Evolutionary conservation across 1,140 invertebrate genomes (phyloP), one percentile per base, ranked within the genome.

Genomic region (Proctacanthus coquilletti): DNA sequence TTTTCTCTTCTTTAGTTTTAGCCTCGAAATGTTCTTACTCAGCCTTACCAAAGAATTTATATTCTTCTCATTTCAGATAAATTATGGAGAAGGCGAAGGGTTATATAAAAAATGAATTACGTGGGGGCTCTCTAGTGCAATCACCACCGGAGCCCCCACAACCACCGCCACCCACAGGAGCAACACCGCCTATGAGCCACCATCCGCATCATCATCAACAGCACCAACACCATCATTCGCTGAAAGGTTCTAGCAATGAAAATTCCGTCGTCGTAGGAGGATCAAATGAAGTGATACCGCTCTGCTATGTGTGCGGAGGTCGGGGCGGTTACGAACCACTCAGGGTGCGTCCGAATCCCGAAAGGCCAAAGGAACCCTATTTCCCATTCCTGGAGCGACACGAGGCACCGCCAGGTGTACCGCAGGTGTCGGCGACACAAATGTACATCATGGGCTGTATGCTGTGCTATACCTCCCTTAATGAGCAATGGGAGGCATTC

Each of bases 341-440:
- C 18, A 66, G 75, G 45, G 69, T 74, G 13, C 79, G 79, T 50
- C 73, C 77, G 11, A 68, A 67, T 41, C 63, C 67, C 3, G 65
- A 66, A 29, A 56, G 67, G 10, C 63, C 71, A 4, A 60, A 61
- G 1, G 81, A 85, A 50, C 76, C 86, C 3, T 86, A 84, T 60
- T 94, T 92, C 63, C 86, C 87, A 15, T 93, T 95, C 64, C 65
- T 94, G 44, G 81, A 85, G 45, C 77, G 78, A 4, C 87, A 93
- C 52, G 78, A 85, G 40, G 74, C 82, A 20, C 86, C 88, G 0
- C 64, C 68, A 29, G 82, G 81, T 2, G 30, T 56, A 36, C 34
- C 46, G 0, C 33, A 37, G 1, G 38, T 60, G 14, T 31, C 46
- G 1, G 15, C 44, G 5, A 46, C 21, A 17, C 53, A 60, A 41